phyloP scores from a whole-genome alignment of 2,113 vertebrate genomes.

The Synodontis membranacea region DNA sequence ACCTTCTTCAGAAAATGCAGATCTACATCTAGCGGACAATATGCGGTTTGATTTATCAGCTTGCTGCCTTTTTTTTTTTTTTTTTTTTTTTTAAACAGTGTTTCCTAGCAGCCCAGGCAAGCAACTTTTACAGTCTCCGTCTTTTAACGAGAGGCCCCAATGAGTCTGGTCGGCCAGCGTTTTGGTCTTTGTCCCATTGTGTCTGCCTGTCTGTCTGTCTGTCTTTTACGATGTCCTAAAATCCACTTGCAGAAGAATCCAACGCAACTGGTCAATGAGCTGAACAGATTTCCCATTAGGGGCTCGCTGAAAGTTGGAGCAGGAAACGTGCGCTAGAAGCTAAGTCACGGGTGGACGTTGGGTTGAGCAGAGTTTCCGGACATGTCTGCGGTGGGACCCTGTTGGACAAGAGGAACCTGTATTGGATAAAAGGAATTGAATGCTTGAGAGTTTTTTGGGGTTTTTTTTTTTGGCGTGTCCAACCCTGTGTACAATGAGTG shows the following conservation, averaged over 20 bases:
- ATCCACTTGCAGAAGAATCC: slow-evolving; percentile 36
- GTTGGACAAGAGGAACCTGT: background rate
- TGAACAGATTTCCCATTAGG: background rate
- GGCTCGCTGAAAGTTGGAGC: background rate
- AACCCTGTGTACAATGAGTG: slow-evolving; percentile 38
- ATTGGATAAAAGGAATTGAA: background rate
- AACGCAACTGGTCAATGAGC: background rate
- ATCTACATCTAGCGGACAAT: slow-evolving; percentile 28
- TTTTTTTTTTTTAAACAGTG: slow-evolving; percentile 41
- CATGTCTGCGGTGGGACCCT: background rate
- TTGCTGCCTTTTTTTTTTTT: slow-evolving; percentile 53
- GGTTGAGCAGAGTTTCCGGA: background rate
- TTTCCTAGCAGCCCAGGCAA: slow-evolving; percentile 65
- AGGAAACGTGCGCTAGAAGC: background rate
- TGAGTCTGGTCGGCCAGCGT: slow-evolving; percentile 19
- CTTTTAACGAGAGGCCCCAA: slow-evolving; percentile 42
- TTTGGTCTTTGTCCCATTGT: slow-evolving; percentile 31
- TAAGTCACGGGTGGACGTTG: background rate
- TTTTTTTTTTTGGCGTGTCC: background rate
- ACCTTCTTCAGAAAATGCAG: background rate
- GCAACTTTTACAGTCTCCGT: slow-evolving; percentile 57
- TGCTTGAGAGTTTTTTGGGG: background rate
- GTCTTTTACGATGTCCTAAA: slow-evolving; percentile 41
- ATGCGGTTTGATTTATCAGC: slow-evolving; percentile 61
- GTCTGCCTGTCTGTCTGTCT: slow-evolving; percentile 26